Conservation (phyloP, 2,113 vertebrate genomes). For the Chaenogobius annularis region DNA sequence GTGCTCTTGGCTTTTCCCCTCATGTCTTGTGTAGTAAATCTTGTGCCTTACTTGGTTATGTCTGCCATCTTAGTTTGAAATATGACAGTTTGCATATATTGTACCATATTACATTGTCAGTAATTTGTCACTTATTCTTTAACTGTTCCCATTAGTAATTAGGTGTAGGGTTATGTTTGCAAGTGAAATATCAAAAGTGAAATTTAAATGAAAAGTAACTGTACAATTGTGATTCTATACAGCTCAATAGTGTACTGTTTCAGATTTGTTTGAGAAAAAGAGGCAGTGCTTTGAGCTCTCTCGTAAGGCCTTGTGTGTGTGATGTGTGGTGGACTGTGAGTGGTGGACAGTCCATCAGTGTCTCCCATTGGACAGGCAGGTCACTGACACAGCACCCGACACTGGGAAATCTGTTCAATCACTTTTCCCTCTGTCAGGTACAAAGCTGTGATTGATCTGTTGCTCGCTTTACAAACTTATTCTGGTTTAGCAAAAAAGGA, state of each 20-base stretch:
- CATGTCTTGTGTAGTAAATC: too few species aligned
- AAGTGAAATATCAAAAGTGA: too few species aligned
- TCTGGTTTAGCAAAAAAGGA: conserved; percentile 30
- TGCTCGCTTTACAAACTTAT: conserved; percentile 54
- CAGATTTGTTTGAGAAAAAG: conserved; percentile 32
- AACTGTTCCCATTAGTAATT: not conserved
- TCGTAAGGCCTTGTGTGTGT: conserved; percentile 57
- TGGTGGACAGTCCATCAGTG: conserved; percentile 69
- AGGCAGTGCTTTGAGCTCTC: conserved; percentile 24
- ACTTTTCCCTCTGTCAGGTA: conserved; percentile 64
- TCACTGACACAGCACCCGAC: conserved; percentile 72
- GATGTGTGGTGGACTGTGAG: conserved; percentile 45
- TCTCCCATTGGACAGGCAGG: conserved; percentile 66
- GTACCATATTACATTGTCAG: not conserved
- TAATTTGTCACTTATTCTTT: not conserved
- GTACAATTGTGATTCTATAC: too few species aligned
- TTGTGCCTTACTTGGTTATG: too few species aligned
- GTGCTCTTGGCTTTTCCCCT: too few species aligned
- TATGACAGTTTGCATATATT: not conserved
- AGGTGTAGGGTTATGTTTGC: not conserved
- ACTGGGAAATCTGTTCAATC: conserved; percentile 68
- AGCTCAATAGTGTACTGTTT: not conserved
- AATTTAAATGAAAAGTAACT: too few species aligned
- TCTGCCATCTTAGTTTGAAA: not conserved
- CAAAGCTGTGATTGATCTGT: conserved; percentile 71